Conservation (phyloP, 2,888 invertebrate genomes). For the Nyleta sp. region DNA sequence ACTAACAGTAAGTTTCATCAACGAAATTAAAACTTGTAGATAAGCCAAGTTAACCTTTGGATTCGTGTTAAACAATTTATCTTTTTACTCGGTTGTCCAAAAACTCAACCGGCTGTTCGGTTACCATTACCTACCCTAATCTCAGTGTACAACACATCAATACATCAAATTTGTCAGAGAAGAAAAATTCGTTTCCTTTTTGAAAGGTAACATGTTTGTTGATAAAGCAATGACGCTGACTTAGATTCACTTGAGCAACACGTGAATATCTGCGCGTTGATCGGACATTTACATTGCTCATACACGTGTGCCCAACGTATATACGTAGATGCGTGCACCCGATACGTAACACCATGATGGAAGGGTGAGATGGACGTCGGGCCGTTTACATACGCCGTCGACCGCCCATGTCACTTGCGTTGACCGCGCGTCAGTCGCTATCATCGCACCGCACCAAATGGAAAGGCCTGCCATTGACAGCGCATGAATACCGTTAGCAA, state of each 20-base stretch:
- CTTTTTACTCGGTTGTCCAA: too few relatives aligned
- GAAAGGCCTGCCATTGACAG: slow-evolving; percentile 80
- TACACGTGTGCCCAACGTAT: slow-evolving; percentile 35
- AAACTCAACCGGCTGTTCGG: too few relatives aligned
- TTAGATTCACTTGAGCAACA: slow-evolving; percentile 50
- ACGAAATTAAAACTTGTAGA: too few relatives aligned
- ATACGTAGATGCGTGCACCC: slow-evolving; percentile 42
- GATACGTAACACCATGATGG: slow-evolving; percentile 52
- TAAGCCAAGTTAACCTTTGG: too few relatives aligned
- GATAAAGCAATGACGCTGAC: slow-evolving; percentile 38
- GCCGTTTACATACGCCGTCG: slow-evolving; percentile 58
- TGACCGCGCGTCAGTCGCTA: slow-evolving; percentile 71
- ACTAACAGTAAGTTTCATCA: too few relatives aligned
- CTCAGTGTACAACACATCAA: too few relatives aligned
- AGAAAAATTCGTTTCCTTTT: not conserved
- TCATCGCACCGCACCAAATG: slow-evolving; percentile 72
- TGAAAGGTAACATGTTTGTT: not conserved
- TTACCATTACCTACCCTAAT: too few relatives aligned
- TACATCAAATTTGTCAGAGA: not conserved
- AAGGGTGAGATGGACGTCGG: slow-evolving; percentile 54
- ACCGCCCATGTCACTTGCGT: slow-evolving; percentile 59
- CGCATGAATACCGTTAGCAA: slow-evolving; percentile 78
- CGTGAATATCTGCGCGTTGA: slow-evolving; percentile 47
- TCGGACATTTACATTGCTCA: slow-evolving; percentile 57
- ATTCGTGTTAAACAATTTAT: too few relatives aligned